Evolutionary conservation across 2,797 vertebrate genomes (phyloP), one percentile per base, ranked within the genome.

Genomic region (Siniperca obscura): DNA sequence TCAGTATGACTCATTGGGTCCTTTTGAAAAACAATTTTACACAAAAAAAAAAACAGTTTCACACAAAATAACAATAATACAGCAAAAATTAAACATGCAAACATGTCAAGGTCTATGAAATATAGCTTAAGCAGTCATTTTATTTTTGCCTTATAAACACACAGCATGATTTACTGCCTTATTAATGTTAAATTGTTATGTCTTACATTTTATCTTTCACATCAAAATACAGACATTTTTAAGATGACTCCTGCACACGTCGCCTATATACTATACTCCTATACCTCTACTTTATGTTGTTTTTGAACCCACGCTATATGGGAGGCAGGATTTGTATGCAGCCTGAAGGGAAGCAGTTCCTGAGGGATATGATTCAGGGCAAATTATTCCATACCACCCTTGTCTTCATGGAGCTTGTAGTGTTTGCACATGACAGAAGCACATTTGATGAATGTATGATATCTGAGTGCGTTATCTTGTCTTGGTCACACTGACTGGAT

Each of bases 1-100:
- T 78, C 64, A 38, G 42, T 34, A 17, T 90, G 83, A 84, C 66
- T 90, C 76, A 80, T 36, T 79, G 34, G 25, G 14, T 62, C n/a
- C 36, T 30, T 83, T 70, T 75, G 78, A 70, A 70, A 78, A 65
- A 48, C 27, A 56, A 27, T 22, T 64, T 53, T 55, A 30, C 30
- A 36, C 42, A 50, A 44, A 42, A 68, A 42, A 68, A 55, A 57
- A 56, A 66, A 60, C 19, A 67, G 30, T 71, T 55, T 30, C 13
- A 50, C 44, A 73, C 21, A 21, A 70, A 71, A 25, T 13, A 22
- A 19, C 13, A 22, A 27, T 42, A 70, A 30, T 19, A 38, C 27
- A 46, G 17, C 12, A 70, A 59, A 30, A 57, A 60, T 52, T 2
- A 50, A 77, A 69, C 22, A 64, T 44, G 6, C 3, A 38, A 50